A percentile compares a stretch with the other conserved stretches of the same genome.
Conservation (phyloP, 2,113 vertebrate species). For the Parus major region DNA sequence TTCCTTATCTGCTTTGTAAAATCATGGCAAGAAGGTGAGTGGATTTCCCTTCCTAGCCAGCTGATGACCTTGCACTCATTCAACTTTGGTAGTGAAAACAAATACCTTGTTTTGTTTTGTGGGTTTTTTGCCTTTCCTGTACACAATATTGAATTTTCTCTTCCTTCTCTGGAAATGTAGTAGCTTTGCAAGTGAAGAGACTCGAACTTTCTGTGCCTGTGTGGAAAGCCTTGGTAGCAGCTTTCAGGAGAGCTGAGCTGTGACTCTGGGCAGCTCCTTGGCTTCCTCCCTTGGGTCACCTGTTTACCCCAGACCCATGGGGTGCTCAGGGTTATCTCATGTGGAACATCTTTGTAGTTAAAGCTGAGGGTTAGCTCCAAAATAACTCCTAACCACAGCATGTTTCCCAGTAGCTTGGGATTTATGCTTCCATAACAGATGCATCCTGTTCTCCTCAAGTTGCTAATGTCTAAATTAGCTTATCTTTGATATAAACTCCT, state of each 20-base stretch:
- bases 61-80: not conserved
- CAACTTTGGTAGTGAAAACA: not conserved
- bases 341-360: rapidly evolving
- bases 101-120: not conserved
- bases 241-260: not conserved
- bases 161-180: no score
- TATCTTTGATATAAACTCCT: not conserved
- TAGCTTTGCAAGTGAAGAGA: not conserved
- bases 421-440: not conserved
- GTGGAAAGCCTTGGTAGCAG: not conserved
- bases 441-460: not conserved
- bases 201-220: rapidly evolving
- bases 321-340: not conserved
- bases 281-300: rapidly evolving
- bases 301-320: not conserved
- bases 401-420: not conserved
- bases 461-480: not conserved
- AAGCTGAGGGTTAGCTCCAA: not conserved
- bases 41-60: not conserved
- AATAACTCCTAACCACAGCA: not conserved
- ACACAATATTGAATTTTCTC: not conserved
- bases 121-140: not conserved
- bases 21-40: not conserved
- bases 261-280: not conserved
- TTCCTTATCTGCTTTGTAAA: not conserved